Percentiles rank a stretch among this genome's conserved stretches.
Evolutionary conservation across 2,888 invertebrate species (phyloP).

Genomic region (Tromatobia lineatoria): DNA sequence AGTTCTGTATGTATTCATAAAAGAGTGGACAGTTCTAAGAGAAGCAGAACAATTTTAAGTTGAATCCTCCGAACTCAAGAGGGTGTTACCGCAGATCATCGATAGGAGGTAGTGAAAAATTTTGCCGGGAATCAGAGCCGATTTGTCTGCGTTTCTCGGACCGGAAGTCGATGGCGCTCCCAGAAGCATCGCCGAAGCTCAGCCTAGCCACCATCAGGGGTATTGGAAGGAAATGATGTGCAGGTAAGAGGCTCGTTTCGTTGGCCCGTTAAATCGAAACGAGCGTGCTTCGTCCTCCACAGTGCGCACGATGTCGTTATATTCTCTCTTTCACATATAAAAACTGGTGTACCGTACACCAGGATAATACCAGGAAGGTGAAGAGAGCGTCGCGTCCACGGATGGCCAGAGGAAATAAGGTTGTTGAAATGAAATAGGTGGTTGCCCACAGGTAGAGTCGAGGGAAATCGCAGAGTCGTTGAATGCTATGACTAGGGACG

Average conservation of each 20-base stretch:
- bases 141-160: conserved; percentile 70
- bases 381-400: neutral
- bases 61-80: neutral
- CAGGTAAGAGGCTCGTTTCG: conserved; percentile 76
- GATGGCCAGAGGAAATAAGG: conserved; percentile 25
- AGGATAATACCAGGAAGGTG: conserved; percentile 14
- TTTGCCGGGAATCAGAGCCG: conserved; percentile 67
- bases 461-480: conserved; percentile 46
- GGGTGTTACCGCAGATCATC: conserved; percentile 3
- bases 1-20: neutral
- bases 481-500: conserved; percentile 52
- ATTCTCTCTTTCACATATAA: conserved; percentile 46
- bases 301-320: conserved; percentile 24
- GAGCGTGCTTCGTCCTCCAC: conserved; percentile 32
- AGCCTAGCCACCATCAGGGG: conserved; percentile 47
- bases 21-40: neutral
- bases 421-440: conserved; percentile 56
- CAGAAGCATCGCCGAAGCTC: conserved; percentile 48
- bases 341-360: conserved; percentile 26
- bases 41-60: neutral
- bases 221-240: conserved; percentile 80
- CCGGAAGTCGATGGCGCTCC: conserved; percentile 60
- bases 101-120: conserved; percentile 1
- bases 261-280: conserved; percentile 70
- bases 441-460: conserved; percentile 22